Conservation (phyloP, 2,113 vertebrate species). For the Anhinga anhinga region DNA sequence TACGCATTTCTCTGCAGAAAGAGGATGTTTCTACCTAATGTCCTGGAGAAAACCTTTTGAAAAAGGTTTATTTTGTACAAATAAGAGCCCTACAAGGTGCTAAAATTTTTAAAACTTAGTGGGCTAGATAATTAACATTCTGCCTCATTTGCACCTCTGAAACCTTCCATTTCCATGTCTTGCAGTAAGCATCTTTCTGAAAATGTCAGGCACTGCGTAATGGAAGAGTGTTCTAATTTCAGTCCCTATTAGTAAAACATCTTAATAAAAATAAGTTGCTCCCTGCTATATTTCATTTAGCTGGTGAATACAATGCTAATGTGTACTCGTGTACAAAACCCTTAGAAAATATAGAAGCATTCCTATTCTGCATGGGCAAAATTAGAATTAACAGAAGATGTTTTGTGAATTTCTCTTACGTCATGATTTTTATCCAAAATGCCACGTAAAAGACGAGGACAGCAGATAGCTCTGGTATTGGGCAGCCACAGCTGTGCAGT, state of each 20-base stretch:
- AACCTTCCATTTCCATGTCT: constrained; percentile 13
- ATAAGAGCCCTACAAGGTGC: not conserved
- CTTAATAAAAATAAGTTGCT: not conserved
- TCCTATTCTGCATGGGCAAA: not conserved
- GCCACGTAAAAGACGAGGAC: fast-evolving
- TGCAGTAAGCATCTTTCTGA: constrained; percentile 3
- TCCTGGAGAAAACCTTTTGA: not conserved
- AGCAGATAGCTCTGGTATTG: not conserved
- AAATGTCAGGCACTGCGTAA: constrained; percentile 41
- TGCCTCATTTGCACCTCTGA: constrained; percentile 16
- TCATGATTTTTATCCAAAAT: not conserved
- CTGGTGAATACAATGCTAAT: not conserved
- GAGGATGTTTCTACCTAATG: not conserved
- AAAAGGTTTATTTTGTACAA: constrained; percentile 24
- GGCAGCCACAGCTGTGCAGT: not conserved
- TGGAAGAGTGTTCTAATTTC: constrained; percentile 23
- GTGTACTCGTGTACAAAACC: not conserved
- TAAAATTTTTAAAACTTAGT: constrained; percentile 26
- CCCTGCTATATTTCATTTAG: not conserved
- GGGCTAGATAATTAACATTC: constrained; percentile 40
- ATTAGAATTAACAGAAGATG: not conserved
- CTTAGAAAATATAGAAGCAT: not conserved
- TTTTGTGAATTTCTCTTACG: not conserved
- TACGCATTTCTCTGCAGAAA: not conserved
- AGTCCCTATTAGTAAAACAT: constrained; percentile 9